Evolutionary conservation across 2,113 vertebrate genomes (phyloP), one percentile per base, ranked within the genome.

Genomic region (Pelmatolapia mariae): DNA sequence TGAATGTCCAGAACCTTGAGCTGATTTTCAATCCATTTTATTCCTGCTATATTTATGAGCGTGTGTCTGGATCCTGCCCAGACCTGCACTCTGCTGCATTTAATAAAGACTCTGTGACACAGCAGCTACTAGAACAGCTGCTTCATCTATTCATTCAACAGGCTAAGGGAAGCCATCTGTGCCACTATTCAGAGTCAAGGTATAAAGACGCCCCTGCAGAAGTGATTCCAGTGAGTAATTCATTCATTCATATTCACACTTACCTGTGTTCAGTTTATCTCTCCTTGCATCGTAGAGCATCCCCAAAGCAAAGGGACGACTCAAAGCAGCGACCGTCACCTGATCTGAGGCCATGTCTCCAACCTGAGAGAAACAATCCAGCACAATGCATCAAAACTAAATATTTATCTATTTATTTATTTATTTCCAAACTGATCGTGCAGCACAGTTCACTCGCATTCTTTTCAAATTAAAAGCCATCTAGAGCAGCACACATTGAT

Each of bases 281-380:
- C 2, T 40, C 5, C 36, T 8, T 15, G 50, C 57, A 10, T 84
- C 16, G 16, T 85, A 81, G 3, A 85, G 31, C 76, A 73, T 81
- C 29, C 87, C 87, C 4, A 88, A 10, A n/a, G 82, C 78, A 43
- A 88, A 88, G n/a, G 82, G 52, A 47, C 61, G 76, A 38, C 82
- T 59, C 38, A 88, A 52, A 4, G 76, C 87, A 15, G 81, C 11
- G 7, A 80, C 15, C 18, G 7, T 9, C 26, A 53, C 7, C 76
- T 80, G 76, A 33, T 80, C 50, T 54, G 76, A 80, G 4, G 76
- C 38, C 68, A 73, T 73, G 68, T 73, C 61, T 66, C 33, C 19
- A 1, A 66, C 61, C 61, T 66, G 61, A 38, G 61, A 66, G 61
- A 66, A 12, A 66, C 5, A 36, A 66, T n/a, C 10, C 61, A 66